Conservation (phyloP, 1,140 invertebrate species). For the Coboldia fuscipes region DNA sequence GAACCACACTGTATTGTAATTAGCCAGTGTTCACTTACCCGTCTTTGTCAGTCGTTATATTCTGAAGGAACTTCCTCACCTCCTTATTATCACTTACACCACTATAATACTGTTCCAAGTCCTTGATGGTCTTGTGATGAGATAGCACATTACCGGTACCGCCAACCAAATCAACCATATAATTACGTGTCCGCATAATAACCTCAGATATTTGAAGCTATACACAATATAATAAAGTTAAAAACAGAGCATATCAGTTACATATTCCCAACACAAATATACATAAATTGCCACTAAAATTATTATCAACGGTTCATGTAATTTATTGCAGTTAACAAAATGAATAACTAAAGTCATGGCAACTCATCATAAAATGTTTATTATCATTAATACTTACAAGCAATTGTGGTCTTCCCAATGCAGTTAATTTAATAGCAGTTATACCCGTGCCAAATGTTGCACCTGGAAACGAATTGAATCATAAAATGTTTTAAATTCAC, state of each 20-base stretch:
- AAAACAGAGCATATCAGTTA: constrained; percentile 6
- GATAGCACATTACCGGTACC: constrained; percentile 60
- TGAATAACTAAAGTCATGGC: not conserved
- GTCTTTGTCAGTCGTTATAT: constrained; percentile 75
- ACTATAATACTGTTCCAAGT: constrained; percentile 73
- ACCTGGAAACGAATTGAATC: constrained; percentile 41
- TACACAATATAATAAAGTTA: too few relatives aligned
- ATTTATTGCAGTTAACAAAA: too few relatives aligned
- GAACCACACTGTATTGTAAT: constrained; percentile 5
- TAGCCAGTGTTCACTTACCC: constrained; percentile 34
- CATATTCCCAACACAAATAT: too few relatives aligned
- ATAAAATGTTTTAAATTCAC: too few relatives aligned
- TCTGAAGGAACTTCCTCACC: constrained; percentile 73
- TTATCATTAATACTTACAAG: constrained; percentile 42
- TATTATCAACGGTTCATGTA: too few relatives aligned
- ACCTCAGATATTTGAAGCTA: constrained; percentile 95
- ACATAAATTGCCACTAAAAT: too few relatives aligned
- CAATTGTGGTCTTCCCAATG: constrained; percentile 86
- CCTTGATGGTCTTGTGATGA: constrained; percentile 64
- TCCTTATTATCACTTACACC: constrained; percentile 50
- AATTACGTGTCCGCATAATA: constrained; percentile 80
- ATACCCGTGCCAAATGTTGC: constrained; percentile 88
- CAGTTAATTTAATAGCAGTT: constrained; percentile 93
- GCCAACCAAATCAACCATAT: constrained; percentile 74
- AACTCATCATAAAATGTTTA: not conserved